Evolutionary conservation across 1,140 invertebrate genomes (phyloP), one percentile per base, ranked within the genome.

Genomic region (Eufriesea mexicana): DNA sequence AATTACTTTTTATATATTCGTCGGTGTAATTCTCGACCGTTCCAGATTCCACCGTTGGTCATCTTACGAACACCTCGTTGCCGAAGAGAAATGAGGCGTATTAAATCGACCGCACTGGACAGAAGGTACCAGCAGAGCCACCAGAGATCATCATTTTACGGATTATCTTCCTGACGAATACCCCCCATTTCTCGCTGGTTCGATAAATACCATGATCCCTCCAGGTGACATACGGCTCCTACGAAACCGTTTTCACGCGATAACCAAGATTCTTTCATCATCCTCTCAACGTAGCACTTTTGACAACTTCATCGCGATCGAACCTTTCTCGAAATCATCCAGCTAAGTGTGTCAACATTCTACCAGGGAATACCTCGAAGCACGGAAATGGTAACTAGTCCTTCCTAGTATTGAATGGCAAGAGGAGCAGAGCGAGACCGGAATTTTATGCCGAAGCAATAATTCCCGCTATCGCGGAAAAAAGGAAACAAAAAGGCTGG

Each of bases 91-190:
- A 91, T 77, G 86, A 87, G 88, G 67, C 76, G 84, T 79, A 86
- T 86, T 90, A 91, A 91, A 92, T 89, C 84, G 85, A 92, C 84
- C 82, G 83, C 82, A 66, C 67, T 80, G 83, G 88, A 75, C 90
- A 92, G 90, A 92, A 90, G 89, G 89, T 91, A 72, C 79, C 79
- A 80, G 35, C 88, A 87, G 79, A 86, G 76, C 88, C 84, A 84
- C 74, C 61, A 59, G 77, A 85, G 83, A 90, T 88, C 88, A 90
- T 90, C 86, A 76, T 83, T 86, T 68, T 86, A 81, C 84, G 84
- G 87, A 92, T 92, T 89, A 91, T 88, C 88, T 90, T 84, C 78
- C 67, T 72, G 86, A 91, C 86, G 83, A 88, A 85, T 89, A 64
- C 79, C 86, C 61, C 77, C 83, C 84, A 84, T 74, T 90, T 76